phyloP scores from a whole-genome alignment of 2,888 invertebrate genomes.

The Leptogaster cylindrica region DNA sequence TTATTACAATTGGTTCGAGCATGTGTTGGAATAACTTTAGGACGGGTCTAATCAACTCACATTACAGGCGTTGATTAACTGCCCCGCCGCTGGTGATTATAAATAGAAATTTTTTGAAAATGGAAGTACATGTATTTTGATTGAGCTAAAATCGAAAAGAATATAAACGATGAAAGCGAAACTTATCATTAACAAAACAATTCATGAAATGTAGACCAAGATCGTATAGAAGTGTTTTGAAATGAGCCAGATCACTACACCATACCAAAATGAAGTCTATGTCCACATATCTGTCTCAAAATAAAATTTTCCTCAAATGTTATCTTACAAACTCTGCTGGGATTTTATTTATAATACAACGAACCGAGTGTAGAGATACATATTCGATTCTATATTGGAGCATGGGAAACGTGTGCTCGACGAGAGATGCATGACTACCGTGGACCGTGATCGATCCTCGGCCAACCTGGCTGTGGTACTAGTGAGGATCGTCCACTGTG shows the following conservation, averaged over 20 bases:
- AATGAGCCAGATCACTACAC: slow-evolving; percentile 16
- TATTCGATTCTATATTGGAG: background rate
- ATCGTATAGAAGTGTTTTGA: background rate
- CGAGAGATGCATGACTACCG: background rate
- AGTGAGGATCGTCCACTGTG: background rate
- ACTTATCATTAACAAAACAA: slow-evolving; percentile 18
- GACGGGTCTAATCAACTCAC: slow-evolving; percentile 1
- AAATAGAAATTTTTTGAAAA: slow-evolving; percentile 1
- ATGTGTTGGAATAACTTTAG: no score
- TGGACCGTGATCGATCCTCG: background rate
- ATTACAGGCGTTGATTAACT: slow-evolving; percentile 12
- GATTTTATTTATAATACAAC: slow-evolving; percentile 35
- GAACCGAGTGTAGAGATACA: background rate
- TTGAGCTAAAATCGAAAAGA: slow-evolving; percentile 9
- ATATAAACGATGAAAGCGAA: slow-evolving; percentile 28
- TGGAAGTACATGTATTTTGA: background rate
- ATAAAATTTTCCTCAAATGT: slow-evolving; percentile 34
- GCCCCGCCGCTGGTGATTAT: slow-evolving; percentile 8
- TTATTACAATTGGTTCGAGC: no score
- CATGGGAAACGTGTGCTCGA: background rate
- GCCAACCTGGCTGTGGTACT: background rate
- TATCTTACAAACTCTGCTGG: slow-evolving; percentile 15
- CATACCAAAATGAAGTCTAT: slow-evolving; percentile 5
- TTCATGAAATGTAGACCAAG: slow-evolving; percentile 31
- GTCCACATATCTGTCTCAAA: slow-evolving; percentile 22